A percentile compares a stretch with the other conserved stretches of the same genome.
Evolutionary conservation across 1,140 invertebrate genomes (phyloP).

Genomic region (Heliconius eleuchia): DNA sequence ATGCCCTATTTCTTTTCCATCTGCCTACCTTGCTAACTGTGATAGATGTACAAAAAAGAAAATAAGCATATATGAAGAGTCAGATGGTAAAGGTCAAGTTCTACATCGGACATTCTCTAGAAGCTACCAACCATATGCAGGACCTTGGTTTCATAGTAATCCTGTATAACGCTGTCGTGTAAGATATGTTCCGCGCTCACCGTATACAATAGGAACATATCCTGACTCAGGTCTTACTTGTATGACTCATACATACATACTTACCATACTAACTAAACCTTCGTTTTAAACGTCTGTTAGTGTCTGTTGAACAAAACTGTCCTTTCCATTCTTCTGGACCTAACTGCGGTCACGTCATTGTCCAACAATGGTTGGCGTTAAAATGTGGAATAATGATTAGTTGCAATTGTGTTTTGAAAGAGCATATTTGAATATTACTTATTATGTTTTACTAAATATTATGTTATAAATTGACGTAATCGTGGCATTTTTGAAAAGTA

Average conservation of each 20-base stretch:
- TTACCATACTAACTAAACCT: background rate
- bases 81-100: background rate
- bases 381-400: background rate
- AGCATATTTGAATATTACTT: background rate
- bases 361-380: too few species aligned
- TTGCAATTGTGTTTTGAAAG: background rate
- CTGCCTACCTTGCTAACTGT: too few species aligned
- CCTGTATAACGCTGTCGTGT: background rate
- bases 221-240: background rate
- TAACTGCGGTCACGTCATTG: background rate
- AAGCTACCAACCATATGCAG: background rate
- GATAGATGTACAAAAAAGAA: background rate
- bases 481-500: too few species aligned
- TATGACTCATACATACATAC: background rate
- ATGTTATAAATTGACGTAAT: too few species aligned
- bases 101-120: background rate
- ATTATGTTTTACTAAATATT: background rate
- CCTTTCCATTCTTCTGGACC: background rate
- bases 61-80: too few species aligned
- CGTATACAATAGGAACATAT: conserved; percentile 6
- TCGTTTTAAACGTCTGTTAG: background rate
- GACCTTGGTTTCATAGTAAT: background rate
- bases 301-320: background rate
- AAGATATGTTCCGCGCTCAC: conserved; percentile 1
- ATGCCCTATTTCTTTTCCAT: too few species aligned